A percentile compares a stretch with the other conserved stretches of the same genome.
phyloP scores from a whole-genome alignment of 2,797 vertebrate genomes.

The Pantherophis alleghaniensis region DNA sequence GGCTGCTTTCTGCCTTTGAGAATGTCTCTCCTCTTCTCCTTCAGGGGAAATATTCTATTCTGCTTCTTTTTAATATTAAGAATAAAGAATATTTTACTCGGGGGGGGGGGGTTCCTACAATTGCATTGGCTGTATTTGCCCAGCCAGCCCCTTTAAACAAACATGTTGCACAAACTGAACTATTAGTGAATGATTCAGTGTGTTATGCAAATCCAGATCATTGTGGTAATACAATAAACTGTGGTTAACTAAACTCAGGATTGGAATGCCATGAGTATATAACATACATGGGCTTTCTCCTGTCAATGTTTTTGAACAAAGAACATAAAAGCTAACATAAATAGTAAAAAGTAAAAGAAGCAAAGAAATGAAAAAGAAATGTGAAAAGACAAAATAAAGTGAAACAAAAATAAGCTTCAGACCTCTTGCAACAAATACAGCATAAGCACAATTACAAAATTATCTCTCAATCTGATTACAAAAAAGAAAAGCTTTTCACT shows the following conservation, averaged over 20 bases:
- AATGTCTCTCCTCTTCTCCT: too few species aligned
- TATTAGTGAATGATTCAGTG: background rate
- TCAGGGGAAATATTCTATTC: too few species aligned
- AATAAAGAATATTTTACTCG: too few species aligned
- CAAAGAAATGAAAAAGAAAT: background rate
- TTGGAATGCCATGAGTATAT: background rate
- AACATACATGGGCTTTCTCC: background rate
- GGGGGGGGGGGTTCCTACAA: background rate
- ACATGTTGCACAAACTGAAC: background rate
- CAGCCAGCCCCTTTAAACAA: background rate
- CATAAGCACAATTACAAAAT: background rate
- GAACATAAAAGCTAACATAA: background rate
- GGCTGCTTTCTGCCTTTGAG: too few species aligned
- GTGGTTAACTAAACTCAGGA: background rate
- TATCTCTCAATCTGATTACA: background rate
- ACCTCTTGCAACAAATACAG: background rate
- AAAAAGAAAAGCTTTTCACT: background rate
- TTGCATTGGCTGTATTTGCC: background rate
- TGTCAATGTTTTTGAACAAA: background rate
- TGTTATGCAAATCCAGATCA: background rate
- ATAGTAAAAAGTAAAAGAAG: background rate
- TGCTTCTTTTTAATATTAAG: too few species aligned
- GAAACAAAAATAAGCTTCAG: background rate
- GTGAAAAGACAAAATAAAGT: background rate
- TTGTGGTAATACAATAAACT: background rate